A percentile compares a stretch with the other conserved stretches of the same genome.
These are phyloP conservation scores for Neodiprion virginianus DNA, from an alignment of 1,140 invertebrate species.

Conservation along the genomic window DNA sequence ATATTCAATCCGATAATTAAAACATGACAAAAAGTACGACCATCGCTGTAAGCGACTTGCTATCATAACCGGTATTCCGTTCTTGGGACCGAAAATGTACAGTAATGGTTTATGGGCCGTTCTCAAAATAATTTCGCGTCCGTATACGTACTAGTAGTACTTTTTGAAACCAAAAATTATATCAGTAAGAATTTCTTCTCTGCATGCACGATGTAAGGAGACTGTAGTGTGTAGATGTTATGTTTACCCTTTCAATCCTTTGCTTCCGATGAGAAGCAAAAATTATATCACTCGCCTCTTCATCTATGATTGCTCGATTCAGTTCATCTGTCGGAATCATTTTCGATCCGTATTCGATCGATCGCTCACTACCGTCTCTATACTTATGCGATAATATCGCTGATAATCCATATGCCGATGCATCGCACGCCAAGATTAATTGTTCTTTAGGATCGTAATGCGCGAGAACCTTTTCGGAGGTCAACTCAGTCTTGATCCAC, in stretches of 20 bases:
- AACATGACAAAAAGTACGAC: too few species aligned
- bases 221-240: too few species aligned
- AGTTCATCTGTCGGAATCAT: too few species aligned
- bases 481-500: too few species aligned
- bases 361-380: slow-evolving; percentile 13
- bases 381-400: too few species aligned
- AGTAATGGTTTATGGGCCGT: slow-evolving; percentile 53
- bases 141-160: slow-evolving; percentile 57
- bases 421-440: too few species aligned
- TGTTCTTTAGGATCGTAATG: slow-evolving; percentile 25
- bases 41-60: not conserved
- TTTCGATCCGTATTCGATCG: slow-evolving; percentile 58
- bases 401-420: too few species aligned
- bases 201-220: too few species aligned
- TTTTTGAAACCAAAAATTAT: not conserved
- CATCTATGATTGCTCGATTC: slow-evolving; percentile 4
- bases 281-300: slow-evolving; percentile 14
- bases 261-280: too few species aligned
- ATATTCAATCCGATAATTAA: too few species aligned
- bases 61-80: slow-evolving; percentile 29
- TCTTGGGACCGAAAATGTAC: slow-evolving; percentile 9
- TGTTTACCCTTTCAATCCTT: too few species aligned
- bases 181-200: not conserved
- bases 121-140: slow-evolving; percentile 47
- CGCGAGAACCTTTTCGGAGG: slow-evolving; percentile 31